Evolutionary conservation across 2,797 vertebrate genomes (phyloP).

Genomic region (Tenualosa thibaudeaui): DNA sequence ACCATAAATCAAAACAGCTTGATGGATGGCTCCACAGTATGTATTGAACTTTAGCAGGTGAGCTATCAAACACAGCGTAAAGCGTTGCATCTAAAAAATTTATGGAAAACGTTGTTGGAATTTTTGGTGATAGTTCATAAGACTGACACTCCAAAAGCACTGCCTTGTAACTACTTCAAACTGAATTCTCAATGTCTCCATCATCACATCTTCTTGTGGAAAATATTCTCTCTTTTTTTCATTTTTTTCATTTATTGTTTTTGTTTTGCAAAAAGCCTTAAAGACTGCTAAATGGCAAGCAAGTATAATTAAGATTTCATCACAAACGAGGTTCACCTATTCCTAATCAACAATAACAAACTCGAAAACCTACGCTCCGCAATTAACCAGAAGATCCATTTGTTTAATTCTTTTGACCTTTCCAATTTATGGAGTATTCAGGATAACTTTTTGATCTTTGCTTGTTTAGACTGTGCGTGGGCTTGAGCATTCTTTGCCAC

Average conservation of each 20-base stretch:
- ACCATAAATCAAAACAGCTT: neutral
- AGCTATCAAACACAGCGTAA: neutral
- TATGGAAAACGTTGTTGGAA: neutral
- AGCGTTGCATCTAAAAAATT: neutral
- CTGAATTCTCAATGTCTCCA: neutral
- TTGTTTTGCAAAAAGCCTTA: neutral
- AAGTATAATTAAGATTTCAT: neutral
- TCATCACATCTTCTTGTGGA: neutral
- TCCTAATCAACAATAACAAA: neutral
- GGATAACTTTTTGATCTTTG: conserved; percentile 11
- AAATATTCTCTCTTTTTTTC: neutral
- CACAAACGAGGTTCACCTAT: neutral
- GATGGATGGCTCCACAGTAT: neutral
- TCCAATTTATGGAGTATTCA: neutral
- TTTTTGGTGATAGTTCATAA: neutral
- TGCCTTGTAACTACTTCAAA: neutral
- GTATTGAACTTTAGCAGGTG: neutral
- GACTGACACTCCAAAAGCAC: neutral
- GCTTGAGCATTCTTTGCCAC: neutral
- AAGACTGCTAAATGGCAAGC: neutral
- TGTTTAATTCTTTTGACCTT: conserved; percentile 2
- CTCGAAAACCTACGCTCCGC: neutral
- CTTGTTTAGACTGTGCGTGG: neutral
- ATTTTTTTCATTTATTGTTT: neutral
- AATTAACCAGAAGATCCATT: neutral